Conservation (phyloP, 2,888 invertebrate genomes). For the Empis stercorea region DNA sequence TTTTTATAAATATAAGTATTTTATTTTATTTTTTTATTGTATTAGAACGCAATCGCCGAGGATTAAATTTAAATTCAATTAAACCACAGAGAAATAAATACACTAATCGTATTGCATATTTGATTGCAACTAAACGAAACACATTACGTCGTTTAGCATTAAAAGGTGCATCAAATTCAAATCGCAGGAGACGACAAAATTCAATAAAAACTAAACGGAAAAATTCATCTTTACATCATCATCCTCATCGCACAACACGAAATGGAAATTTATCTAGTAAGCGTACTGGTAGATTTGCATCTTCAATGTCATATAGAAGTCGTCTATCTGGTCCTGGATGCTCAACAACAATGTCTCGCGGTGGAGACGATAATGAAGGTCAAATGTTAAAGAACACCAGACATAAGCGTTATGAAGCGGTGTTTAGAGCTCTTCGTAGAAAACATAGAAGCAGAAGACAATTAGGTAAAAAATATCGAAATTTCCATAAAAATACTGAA, state of each 20-base stretch:
- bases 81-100: slow-evolving; percentile 37
- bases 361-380: not conserved
- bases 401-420: not conserved
- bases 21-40: slow-evolving; percentile 4
- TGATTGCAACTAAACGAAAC: slow-evolving; percentile 58
- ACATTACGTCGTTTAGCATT: slow-evolving; percentile 49
- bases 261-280: slow-evolving; percentile 10
- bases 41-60: slow-evolving; percentile 34
- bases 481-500: no score
- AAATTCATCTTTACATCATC: slow-evolving; percentile 6
- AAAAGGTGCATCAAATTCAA: slow-evolving; percentile 37
- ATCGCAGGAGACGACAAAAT: slow-evolving; percentile 21
- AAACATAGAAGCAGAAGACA: not conserved
- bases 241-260: slow-evolving; percentile 7
- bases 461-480: not conserved
- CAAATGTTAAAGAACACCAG: not conserved
- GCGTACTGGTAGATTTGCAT: slow-evolving; percentile 11
- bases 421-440: not conserved
- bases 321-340: slow-evolving; percentile 21
- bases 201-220: slow-evolving; percentile 12
- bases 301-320: slow-evolving; percentile 5
- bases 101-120: slow-evolving; percentile 55
- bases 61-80: slow-evolving; percentile 32
- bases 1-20: not conserved
- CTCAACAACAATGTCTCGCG: slow-evolving; percentile 5